Evolutionary conservation across 2,888 invertebrate genomes (phyloP).

Genomic region (Mactromeris polynyma): DNA sequence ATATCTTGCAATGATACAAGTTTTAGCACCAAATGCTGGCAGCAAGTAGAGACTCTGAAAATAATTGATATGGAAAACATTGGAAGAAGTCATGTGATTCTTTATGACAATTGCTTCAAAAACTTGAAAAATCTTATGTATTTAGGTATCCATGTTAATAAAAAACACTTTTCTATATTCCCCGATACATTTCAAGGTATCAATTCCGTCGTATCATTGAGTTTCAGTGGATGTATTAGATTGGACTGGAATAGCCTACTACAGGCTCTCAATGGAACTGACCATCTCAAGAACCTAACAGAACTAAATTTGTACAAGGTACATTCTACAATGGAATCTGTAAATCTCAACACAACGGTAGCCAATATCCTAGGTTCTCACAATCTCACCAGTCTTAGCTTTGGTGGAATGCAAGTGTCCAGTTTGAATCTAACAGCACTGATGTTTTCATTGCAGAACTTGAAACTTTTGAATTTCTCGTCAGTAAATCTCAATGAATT

Average conservation of each 20-base stretch:
- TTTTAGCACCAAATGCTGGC: neutral
- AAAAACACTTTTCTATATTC: too few species aligned
- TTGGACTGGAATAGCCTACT: neutral
- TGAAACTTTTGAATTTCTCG: neutral
- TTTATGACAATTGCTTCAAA: neutral
- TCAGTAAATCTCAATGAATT: neutral
- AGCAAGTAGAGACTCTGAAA: constrained; percentile 1
- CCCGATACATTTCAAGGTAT: neutral
- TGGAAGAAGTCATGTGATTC: neutral
- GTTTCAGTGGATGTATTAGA: constrained; percentile 2
- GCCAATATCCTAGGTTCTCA: neutral
- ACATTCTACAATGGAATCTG: neutral
- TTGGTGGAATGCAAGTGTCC: neutral
- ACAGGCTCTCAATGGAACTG: neutral
- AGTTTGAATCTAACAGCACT: neutral
- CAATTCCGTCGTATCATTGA: neutral
- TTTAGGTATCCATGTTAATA: neutral
- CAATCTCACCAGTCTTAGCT: neutral
- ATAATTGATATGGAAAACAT: neutral
- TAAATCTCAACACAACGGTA: neutral
- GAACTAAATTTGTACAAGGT: constrained; percentile 20
- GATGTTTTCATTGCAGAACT: neutral
- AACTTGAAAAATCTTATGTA: constrained; percentile 10
- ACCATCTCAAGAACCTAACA: neutral
- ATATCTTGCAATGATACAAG: neutral